Evolutionary conservation across 2,113 vertebrate species (phyloP).

Genomic region (Rissa tridactyla): DNA sequence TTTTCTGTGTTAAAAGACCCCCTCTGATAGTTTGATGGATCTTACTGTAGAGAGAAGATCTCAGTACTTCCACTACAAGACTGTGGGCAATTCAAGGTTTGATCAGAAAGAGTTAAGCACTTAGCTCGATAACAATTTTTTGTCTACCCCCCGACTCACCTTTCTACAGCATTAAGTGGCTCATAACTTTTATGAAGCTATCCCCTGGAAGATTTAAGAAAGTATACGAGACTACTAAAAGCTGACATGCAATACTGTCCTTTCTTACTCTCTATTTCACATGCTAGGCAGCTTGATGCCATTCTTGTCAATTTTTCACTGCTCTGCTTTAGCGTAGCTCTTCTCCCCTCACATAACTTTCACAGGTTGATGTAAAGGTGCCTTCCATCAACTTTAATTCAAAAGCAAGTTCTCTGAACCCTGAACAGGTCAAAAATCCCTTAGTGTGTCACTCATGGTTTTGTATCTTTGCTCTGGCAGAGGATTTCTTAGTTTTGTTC

Average conservation of each 20-base stretch:
- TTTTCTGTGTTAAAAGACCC: not conserved
- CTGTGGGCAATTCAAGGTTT: not conserved
- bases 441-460: not conserved
- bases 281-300: not conserved
- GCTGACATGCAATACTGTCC: not conserved
- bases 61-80: not conserved
- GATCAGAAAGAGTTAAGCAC: not conserved
- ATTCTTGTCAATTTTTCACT: not conserved
- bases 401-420: not conserved
- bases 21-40: not conserved
- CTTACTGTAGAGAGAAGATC: not conserved
- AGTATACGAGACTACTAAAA: not conserved
- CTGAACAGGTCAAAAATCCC: not conserved
- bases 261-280: not conserved
- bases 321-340: not conserved
- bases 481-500: not conserved
- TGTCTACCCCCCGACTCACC: not conserved
- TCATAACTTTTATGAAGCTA: not conserved
- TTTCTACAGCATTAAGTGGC: not conserved
- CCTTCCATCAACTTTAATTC: not conserved
- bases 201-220: not conserved
- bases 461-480: not conserved
- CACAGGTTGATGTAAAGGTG: not conserved
- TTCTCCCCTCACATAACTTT: not conserved
- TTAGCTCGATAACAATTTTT: not conserved